Base-by-base conservation (phyloP, 2,888 invertebrate genomes). In the Tetheella fluctuosa region DNA sequence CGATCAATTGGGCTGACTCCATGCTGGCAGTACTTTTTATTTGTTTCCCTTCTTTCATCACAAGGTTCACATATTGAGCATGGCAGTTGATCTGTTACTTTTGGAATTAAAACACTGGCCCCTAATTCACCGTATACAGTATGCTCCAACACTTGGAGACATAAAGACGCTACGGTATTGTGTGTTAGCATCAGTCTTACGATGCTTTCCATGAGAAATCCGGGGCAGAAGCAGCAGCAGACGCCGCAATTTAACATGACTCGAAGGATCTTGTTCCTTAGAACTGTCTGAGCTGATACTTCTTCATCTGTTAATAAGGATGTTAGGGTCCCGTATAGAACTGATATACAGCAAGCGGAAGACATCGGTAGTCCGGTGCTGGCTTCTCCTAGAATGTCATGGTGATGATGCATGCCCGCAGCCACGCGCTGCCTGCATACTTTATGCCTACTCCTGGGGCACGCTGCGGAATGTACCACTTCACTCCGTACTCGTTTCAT, bases 191-290 rank as follows among this genome's bases (percentile, higher is more conserved):
- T 85, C 42, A 95, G 81, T 20, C 93, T 81, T 0, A 94, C 91
- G 13, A 94, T 80, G 68, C 89, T 91, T 59, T 92, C 87, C 79
- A 94, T 85, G 0, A 95, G 79, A 5, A 85, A 77, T 13, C 89
- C 92, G 0, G 94, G 91, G 0, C 95, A 93, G 72, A 95, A 94
- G 74, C 95, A 95, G 75, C 95, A 95, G 74, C 95, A 95, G 0
- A 94, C 94, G 0, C 95, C 95, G 59, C 94, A 93, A 54, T 86
- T 85, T 10, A 94, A 86, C 89, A 94, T 94, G 1, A 94, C 94
- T 65, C 94, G 92, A 0, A 95, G 77, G n/a, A 94, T 74, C 62
- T 93, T 89, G 20, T 88, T 82, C 48, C 93, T 83, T 1, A 95
- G 74, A 15, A 86, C 80, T 13, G 79, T 72, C 1, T 83, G 80